Base-by-base conservation (phyloP, 2,113 vertebrate genomes). In the Antennarius striatus region DNA sequence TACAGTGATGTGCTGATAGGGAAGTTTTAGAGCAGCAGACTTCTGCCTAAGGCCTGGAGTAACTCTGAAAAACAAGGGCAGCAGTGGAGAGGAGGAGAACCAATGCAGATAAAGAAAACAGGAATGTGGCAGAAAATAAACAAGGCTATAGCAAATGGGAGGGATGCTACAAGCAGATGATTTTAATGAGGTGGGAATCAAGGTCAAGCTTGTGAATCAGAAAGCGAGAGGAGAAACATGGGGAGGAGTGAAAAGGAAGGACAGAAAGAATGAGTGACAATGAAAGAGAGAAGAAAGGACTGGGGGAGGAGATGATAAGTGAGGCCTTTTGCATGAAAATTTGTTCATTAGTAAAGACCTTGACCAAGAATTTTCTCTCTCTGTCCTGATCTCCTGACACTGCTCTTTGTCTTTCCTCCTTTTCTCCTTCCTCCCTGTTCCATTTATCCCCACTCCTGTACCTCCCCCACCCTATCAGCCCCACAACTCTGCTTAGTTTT, bases 1-100 rank as follows among this genome's bases (percentile, higher is more conserved):
- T 83, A 83, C 85, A 79, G 82, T 80, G 83, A 81, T 88, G 88
- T 88, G 87, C 90, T 91, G 89, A 91, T 89, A 88, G 87, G 88
- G 85, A 89, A 84, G 79, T 86, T 90, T 90, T 85, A 82, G 77
- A 88, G 86, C 85, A 63, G 80, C 82, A 86, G 78, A 81, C 83
- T 69, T 62, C 77, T 68, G 83, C 86, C 88, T 79, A 10, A 86
- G 88, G 88, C 85, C 82, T 76, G 16, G 60, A 80, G 66, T 73
- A 85, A 86, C 68, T 79, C 43, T 11, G 52, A 65, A 79, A 63
- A 68, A 55, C 29, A 45, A 45, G 10, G 48, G 11, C 45, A 47
- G 81, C 61, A 52, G 68, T 45, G 77, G 48, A 78, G 69, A 84
- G 72, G 81, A 77, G 81, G 68, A 75, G 73, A 72, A 79, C 86